Conservation (phyloP, 2,113 vertebrate species). For the Sander vitreus region DNA sequence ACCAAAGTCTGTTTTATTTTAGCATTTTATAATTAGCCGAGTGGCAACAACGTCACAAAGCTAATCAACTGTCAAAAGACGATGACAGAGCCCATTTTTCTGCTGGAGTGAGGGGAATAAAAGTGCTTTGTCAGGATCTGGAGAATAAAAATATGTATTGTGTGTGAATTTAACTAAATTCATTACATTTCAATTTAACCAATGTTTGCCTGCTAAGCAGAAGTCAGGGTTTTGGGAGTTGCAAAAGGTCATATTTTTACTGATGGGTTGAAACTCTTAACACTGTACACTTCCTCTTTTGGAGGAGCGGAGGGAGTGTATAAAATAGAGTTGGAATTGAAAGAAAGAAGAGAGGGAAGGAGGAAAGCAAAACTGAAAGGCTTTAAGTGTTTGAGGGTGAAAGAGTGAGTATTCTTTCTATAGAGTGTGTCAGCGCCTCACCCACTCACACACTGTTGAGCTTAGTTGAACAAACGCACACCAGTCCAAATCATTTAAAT, state of each 20-base stretch:
- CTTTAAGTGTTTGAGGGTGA: not conserved
- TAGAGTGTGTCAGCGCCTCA: slow-evolving; percentile 10
- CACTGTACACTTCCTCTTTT: slow-evolving; percentile 41
- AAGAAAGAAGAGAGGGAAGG: slow-evolving; percentile 17
- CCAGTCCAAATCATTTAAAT: slow-evolving; percentile 50
- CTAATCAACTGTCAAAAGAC: slow-evolving; percentile 49
- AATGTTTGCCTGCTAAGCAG: not conserved
- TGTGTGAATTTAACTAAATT: not conserved
- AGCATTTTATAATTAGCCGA: slow-evolving; percentile 41
- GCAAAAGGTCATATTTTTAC: not conserved
- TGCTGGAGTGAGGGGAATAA: not conserved
- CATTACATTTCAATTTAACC: not conserved
- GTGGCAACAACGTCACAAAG: slow-evolving; percentile 30
- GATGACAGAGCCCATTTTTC: slow-evolving; percentile 1
- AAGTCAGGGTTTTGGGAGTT: not conserved
- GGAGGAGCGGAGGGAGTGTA: not conserved
- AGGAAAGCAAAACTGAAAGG: slow-evolving; percentile 40
- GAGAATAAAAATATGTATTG: not conserved
- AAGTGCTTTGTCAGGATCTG: not conserved
- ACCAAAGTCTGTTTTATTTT: slow-evolving; percentile 43
- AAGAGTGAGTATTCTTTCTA: slow-evolving; percentile 12
- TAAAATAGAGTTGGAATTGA: slow-evolving; percentile 7
- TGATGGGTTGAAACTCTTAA: slow-evolving; percentile 14
- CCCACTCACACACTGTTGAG: slow-evolving; percentile 46
- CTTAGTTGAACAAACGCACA: slow-evolving; percentile 13